Base-by-base conservation (phyloP, 2,888 invertebrate genomes). In the Tyria jacobaeae region DNA sequence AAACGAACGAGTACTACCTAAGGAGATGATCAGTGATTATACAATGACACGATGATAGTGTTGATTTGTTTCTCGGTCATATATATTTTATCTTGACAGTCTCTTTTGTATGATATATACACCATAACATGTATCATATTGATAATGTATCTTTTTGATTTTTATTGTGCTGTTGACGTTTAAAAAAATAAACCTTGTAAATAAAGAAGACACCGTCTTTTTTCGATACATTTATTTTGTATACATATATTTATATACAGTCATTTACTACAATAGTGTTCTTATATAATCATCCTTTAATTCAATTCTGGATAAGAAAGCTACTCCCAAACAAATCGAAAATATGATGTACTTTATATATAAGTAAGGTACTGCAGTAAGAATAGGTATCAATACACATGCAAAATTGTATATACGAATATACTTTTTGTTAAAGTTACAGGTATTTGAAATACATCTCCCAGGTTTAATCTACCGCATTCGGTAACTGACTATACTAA, bases 401-500 rank as follows among this genome's bases (percentile, higher is more conserved):
- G 10, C 21, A 21, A 44, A 41, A 41, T 0, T 44, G 17, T 17
- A 21, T 10, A 21, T 12, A 21, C 21, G 12, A 10, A 0, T 51
- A 17, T 50, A 12, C 17, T 14, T 51, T 34, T 51, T 34, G 21
- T 21, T 17, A 21, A 51, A 21, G 1, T 35, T 35, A 15, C 21
- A 35, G 35, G 21, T 34, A 21, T 17, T 9, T 17, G 4, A 24
- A 24, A 15, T 5, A 6, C 17, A 6, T 24, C 51, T 51, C 17
- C 31, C 2, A 31, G 51, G 34, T 21, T 34, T 21, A 35, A 31
- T 44, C 27, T 14, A 15, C 55, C 17, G 48, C 17, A 55, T 14
- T 17, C 27, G 25, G 25, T 39, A 27, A 14, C 17, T 35, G 25
- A 21, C 37, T 59, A n/a, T 49, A 53, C 51, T 41, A 65, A 61